Base-by-base conservation (phyloP, 1,140 invertebrate genomes). In the Leptinotarsa lineolata region DNA sequence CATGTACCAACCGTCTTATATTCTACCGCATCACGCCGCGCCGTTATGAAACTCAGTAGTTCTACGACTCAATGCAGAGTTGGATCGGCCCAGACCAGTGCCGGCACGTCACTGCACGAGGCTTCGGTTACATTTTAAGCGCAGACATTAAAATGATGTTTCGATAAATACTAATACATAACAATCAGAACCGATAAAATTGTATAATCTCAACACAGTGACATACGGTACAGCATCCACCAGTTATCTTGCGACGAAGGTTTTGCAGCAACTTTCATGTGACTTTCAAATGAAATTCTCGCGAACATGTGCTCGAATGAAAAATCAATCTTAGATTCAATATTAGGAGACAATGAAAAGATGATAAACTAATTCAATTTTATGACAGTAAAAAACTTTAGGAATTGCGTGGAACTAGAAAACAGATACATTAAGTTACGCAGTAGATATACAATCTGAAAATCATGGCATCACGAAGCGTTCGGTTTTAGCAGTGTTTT, bases 11-110 rank as follows among this genome's bases (percentile, higher is more conserved):
- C 12, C 65, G n/a, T 54, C 30, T 22, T 75, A 70, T 78, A 83
- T 85, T 72, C 46, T 85, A 11, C 81, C 83, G 8, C 83, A 84
- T 76, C 81, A 83, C 66, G n/a, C n/a, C n/a, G n/a, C n/a, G 30
- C 63, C 13, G 81, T 83, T 0, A 13, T 80, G 11, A 79, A 80
- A 65, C 54, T 67, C 1, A 16, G 60, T 16, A 72, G 67, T 4
- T 70, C 45, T 15, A 73, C 72, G 8, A 85, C 83, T 2, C 79
- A 80, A 24, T 48, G 84, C 4, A 77, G 83, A 13, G 79, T 75
- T 67, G 76, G 18, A 15, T 75, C 74, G 79, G 12, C 77, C 0
- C 81, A 76, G 61, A 76, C 81, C 12, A 72, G 71, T 0, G 74
- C 72, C 13, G 76, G 79, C 21, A 48, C 75, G 3, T 81, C 78